Evolutionary conservation across 64 coral and sea anemone species (phyloP).

Genomic region (Stichodactyla mertensii): DNA sequence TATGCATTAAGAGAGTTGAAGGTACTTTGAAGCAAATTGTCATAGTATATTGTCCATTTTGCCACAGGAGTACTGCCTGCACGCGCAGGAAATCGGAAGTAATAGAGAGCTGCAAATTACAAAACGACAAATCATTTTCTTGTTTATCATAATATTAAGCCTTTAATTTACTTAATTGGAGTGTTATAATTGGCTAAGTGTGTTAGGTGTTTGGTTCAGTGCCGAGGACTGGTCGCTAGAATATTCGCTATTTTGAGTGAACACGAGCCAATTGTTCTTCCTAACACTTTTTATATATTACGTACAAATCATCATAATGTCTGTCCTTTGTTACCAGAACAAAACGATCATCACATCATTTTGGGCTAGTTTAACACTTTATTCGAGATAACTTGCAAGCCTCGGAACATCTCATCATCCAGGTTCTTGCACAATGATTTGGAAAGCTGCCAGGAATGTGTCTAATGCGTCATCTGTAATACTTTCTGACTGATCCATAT

Average conservation of each 20-base stretch:
- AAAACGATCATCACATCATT: constrained; percentile 5
- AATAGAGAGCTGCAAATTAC: constrained; percentile 29
- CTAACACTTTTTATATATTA: constrained; percentile 2
- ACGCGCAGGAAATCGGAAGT: constrained; percentile 8
- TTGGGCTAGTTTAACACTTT: not conserved
- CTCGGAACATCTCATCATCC: not conserved
- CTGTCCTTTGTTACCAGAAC: not conserved
- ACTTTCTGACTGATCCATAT: not conserved
- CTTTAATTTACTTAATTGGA: constrained; percentile 23
- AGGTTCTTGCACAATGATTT: not conserved
- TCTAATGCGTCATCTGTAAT: not conserved
- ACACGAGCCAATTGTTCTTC: not conserved
- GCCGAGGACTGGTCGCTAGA: not conserved
- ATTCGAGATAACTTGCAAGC: not conserved
- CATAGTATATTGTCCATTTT: constrained; percentile 15
- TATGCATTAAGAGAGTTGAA: constrained; percentile 16
- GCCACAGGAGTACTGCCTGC: not conserved
- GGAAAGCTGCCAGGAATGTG: not conserved
- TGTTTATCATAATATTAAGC: constrained; percentile 8
- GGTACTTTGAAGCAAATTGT: not conserved
- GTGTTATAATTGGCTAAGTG: constrained; percentile 23
- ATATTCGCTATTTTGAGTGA: not conserved
- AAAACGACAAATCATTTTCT: constrained; percentile 28
- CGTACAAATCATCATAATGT: constrained; percentile 1
- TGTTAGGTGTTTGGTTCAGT: not conserved